Percentiles rank a stretch among this genome's conserved stretches.
These are phyloP conservation scores for Trididemnum miniatum DNA, from an alignment of 23 tunicate species.

Conservation along the genomic window DNA sequence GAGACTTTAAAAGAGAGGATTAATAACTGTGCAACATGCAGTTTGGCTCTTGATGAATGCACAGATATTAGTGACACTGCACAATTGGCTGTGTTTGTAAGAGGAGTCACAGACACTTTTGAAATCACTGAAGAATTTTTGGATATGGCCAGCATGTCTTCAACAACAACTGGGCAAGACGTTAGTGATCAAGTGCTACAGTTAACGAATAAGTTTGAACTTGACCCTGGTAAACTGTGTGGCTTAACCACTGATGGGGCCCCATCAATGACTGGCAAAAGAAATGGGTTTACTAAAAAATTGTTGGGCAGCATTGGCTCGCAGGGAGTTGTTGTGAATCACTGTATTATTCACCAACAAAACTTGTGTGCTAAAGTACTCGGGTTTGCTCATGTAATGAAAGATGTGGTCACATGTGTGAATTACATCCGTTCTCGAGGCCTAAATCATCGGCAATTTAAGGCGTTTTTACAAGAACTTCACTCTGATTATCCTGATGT, in stretches of 20 bases:
- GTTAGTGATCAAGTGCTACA: constrained; percentile 7
- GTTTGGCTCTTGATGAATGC: constrained; percentile 26
- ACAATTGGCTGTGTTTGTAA: constrained; percentile 36
- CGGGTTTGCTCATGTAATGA: constrained; percentile 32
- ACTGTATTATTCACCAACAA: constrained; percentile 42
- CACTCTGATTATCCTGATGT: constrained; percentile 42
- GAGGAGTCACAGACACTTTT: constrained; percentile 34
- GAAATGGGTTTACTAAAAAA: not conserved
- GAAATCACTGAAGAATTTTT: constrained; percentile 35
- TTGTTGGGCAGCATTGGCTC: constrained; percentile 7
- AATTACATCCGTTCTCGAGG: constrained; percentile 36
- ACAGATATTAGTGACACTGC: constrained; percentile 24
- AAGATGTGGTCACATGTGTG: constrained; percentile 32
- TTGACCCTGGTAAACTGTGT: constrained; percentile 21
- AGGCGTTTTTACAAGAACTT: constrained; percentile 36
- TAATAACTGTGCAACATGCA: not conserved
- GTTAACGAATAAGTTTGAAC: constrained; percentile 7
- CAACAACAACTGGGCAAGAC: constrained; percentile 33
- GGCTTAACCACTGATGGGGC: constrained; percentile 11
- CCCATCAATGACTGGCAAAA: not conserved
- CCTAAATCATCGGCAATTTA: constrained; percentile 35
- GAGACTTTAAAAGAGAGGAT: constrained; percentile 2
- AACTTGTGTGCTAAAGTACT: constrained; percentile 38
- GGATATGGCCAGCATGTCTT: constrained; percentile 28
- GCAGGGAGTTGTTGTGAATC: constrained; percentile 4